A percentile compares a stretch with the other conserved stretches of the same genome.
phyloP scores from a whole-genome alignment of 2,113 vertebrate genomes.

The Lonchura striata region DNA sequence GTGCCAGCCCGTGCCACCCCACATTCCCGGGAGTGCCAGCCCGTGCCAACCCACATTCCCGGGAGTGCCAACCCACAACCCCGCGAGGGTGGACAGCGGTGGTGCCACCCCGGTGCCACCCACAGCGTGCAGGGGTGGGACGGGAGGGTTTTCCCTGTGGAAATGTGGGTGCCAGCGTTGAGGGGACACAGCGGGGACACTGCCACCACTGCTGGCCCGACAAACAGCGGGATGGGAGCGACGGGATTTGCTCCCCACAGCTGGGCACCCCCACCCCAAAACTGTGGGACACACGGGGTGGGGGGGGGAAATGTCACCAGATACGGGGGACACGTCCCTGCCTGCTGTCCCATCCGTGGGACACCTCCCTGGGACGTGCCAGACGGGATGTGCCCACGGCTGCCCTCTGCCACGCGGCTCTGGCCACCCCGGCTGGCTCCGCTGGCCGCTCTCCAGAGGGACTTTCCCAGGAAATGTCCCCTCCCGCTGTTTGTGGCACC shows the following conservation, averaged over 20 bases:
- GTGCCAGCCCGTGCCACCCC: fast-evolving
- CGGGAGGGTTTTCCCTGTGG: background rate
- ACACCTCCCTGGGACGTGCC: background rate
- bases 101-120: background rate
- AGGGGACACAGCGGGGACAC: background rate
- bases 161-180: fast-evolving
- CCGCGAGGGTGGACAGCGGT: background rate
- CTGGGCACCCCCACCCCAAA: background rate
- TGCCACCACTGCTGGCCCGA: background rate
- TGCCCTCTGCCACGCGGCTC: background rate
- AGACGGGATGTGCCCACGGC: fast-evolving
- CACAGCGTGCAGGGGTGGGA: fast-evolving
- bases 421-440: fast-evolving
- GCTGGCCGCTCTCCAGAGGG: background rate
- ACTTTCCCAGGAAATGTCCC: background rate
- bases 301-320: background rate
- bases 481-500: background rate
- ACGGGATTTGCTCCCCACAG: background rate
- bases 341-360: background rate
- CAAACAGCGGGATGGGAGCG: background rate
- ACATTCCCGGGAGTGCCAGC: fast-evolving
- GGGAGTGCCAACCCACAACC: fast-evolving
- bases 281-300: fast-evolving
- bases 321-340: background rate
- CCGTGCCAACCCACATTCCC: fast-evolving